Evolutionary conservation across 2,888 invertebrate genomes (phyloP).

Genomic region (Vannuccia rotundouncinata): DNA sequence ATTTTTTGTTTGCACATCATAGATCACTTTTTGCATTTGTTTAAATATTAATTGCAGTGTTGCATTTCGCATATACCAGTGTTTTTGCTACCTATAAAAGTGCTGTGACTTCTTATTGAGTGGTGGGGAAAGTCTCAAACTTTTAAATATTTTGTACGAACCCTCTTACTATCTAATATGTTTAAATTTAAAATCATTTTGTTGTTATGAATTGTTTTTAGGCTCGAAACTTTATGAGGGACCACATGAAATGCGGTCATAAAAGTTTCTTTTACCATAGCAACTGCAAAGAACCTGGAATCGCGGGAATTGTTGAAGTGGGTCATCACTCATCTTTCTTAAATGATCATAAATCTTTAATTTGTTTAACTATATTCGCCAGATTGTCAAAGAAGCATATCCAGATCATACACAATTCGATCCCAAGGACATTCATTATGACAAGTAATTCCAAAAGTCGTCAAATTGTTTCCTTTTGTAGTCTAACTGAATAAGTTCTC

Average conservation of each 20-base stretch:
- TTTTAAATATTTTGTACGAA: no score
- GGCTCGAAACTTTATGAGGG: conserved; percentile 53
- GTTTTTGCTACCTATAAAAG: no score
- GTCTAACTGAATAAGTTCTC: conserved; percentile 56
- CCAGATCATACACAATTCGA: conserved; percentile 56
- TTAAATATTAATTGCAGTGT: no score
- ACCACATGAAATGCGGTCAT: conserved; percentile 51
- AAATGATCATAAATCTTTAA: neutral
- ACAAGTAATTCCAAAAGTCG: conserved; percentile 47
- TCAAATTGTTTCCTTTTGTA: conserved; percentile 47
- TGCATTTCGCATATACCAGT: no score
- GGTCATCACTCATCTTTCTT: neutral
- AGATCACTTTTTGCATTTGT: no score
- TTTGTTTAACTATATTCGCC: conserved; percentile 30
- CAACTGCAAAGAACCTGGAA: conserved; percentile 54
- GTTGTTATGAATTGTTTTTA: no score
- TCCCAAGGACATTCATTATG: conserved; percentile 51
- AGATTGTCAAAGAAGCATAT: conserved; percentile 53
- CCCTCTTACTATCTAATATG: no score
- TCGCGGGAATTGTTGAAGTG: conserved; percentile 48
- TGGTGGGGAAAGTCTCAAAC: no score
- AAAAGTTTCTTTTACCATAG: conserved; percentile 55
- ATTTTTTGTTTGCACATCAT: no score
- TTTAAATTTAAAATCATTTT: no score
- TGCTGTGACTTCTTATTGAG: no score